Percentiles rank a stretch among this genome's conserved stretches.
These are phyloP conservation scores for Cenopis cana DNA, from an alignment of 2,888 invertebrate species.

Conservation along the genomic window DNA sequence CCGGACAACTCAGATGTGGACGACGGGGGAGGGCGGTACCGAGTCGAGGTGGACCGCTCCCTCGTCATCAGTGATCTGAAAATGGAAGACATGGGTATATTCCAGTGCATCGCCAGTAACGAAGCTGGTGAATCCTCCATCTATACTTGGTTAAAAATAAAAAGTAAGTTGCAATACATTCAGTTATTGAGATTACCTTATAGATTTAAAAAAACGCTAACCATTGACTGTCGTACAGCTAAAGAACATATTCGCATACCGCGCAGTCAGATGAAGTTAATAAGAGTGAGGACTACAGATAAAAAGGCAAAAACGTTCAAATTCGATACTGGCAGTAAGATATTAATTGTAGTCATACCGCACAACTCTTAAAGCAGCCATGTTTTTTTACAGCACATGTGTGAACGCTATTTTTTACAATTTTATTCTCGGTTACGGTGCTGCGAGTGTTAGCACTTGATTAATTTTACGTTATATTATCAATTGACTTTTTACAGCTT, in stretches of 20 bases:
- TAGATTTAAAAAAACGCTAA: constrained; percentile 51
- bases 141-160: constrained; percentile 96
- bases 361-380: constrained; percentile 48
- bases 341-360: constrained; percentile 51
- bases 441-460: constrained; percentile 39
- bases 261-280: constrained; percentile 87
- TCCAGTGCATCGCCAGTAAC: constrained; percentile 96
- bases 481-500: constrained; percentile 25
- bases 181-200: neutral
- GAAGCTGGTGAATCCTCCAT: constrained; percentile 95
- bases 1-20: constrained; percentile 74
- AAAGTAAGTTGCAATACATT: constrained; percentile 89
- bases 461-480: constrained; percentile 26
- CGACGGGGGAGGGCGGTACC: constrained; percentile 86
- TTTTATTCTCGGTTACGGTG: constrained; percentile 56
- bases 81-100: constrained; percentile 96
- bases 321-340: constrained; percentile 88
- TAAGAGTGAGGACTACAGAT: constrained; percentile 86
- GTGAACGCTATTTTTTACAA: constrained; percentile 58
- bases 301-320: constrained; percentile 84
- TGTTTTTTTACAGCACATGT: constrained; percentile 67
- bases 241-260: constrained; percentile 76
- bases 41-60: constrained; percentile 93
- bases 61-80: constrained; percentile 91
- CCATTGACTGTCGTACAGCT: constrained; percentile 71